These are phyloP conservation scores for Sebastes oblongus DNA, from an alignment of 2,797 vertebrate species.

Conservation along the genomic window DNA sequence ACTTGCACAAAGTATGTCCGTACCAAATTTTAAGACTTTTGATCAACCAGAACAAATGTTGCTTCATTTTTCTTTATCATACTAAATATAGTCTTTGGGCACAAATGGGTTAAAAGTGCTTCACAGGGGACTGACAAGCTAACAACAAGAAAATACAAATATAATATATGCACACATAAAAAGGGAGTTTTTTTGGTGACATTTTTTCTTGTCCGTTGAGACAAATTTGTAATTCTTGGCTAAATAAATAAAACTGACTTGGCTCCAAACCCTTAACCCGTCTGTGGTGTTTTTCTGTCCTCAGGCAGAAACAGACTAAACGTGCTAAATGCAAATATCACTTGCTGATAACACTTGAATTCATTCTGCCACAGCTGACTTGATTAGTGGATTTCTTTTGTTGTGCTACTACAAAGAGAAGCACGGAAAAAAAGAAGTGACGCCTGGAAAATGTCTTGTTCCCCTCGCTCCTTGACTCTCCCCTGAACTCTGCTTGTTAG, in stretches of 20 bases:
- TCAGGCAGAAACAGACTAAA: not conserved
- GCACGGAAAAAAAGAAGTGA: not conserved
- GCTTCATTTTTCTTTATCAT: too few relatives aligned
- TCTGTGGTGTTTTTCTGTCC: not conserved
- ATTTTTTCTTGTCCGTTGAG: not conserved
- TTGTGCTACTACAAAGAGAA: not conserved
- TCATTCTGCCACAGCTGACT: not conserved
- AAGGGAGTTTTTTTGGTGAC: not conserved
- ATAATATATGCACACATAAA: not conserved
- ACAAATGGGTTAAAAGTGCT: too few relatives aligned
- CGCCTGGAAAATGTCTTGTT: not conserved
- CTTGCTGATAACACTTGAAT: not conserved
- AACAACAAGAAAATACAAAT: not conserved
- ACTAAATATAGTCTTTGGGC: too few relatives aligned
- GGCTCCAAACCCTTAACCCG: not conserved
- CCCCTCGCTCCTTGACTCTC: not conserved
- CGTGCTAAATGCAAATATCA: not conserved
- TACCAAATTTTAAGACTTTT: too few relatives aligned
- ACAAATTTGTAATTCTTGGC: not conserved
- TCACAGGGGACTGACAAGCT: not conserved
- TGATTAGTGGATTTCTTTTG: not conserved
- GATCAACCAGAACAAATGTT: too few relatives aligned
- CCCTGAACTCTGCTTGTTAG: conserved; percentile 37
- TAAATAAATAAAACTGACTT: not conserved
- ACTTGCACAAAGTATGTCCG: too few relatives aligned